phyloP scores from a whole-genome alignment of 1,140 invertebrate genomes.

The Uloborus diversus region DNA sequence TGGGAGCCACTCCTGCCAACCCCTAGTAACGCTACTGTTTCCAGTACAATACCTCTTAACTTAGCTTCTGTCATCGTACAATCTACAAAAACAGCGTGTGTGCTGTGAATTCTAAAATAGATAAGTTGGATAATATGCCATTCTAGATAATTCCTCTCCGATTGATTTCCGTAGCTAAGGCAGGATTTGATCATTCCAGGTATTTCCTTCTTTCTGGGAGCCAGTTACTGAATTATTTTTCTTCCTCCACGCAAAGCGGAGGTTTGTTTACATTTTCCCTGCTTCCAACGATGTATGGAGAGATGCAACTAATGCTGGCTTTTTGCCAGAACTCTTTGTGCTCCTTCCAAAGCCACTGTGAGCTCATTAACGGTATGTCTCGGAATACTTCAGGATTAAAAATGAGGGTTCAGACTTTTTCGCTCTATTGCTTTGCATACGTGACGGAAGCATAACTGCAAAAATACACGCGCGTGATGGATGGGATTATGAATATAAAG shows the following conservation, averaged over 20 bases:
- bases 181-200: not conserved
- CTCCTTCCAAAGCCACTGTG: not conserved
- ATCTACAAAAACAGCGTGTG: too few species aligned
- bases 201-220: not conserved
- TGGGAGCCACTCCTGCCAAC: too few species aligned
- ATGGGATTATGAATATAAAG: too few species aligned
- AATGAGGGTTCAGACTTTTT: too few species aligned
- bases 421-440: too few species aligned
- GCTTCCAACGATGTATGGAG: not conserved
- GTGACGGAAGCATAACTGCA: too few species aligned
- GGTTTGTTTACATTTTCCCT: slow-evolving; percentile 9
- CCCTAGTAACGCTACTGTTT: too few species aligned
- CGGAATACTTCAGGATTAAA: not conserved
- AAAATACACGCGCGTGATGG: too few species aligned
- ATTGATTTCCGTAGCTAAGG: not conserved
- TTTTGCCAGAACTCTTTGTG: not conserved
- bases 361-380: slow-evolving; percentile 8
- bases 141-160: not conserved
- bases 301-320: not conserved
- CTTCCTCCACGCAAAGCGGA: not conserved
- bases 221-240: not conserved
- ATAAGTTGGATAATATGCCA: not conserved
- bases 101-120: too few species aligned
- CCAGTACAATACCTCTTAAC: too few species aligned
- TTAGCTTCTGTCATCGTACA: too few species aligned